Evolutionary conservation across 2,113 vertebrate genomes (phyloP), one percentile per base, ranked within the genome.

Genomic region (Dicaeum eximium): DNA sequence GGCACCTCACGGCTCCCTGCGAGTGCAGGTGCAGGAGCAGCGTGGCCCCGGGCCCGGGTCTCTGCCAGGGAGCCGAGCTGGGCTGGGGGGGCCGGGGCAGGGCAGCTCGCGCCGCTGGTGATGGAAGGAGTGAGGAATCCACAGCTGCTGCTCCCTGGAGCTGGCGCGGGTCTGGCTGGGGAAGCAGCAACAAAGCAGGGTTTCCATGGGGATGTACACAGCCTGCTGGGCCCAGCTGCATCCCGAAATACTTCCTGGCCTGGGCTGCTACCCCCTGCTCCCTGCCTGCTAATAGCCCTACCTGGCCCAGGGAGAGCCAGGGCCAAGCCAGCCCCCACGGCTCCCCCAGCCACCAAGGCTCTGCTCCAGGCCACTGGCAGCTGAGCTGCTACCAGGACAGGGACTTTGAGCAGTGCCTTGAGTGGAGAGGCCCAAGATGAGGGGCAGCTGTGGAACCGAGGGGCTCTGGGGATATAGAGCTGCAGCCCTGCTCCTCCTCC

Each of bases 41-140:
- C 0, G 0, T 0, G 4, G 60, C 14, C 22, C 31, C 0, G 60
- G 50, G 11, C 23, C 45, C 1, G 0, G 1, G 1, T 13, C 22
- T 38, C n/a, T 81, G 80, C 33, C 30, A 33, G 50, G 38, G 38
- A 24, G n/a, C 2, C 0, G 27, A 38, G 51, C 40, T 16, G 48
- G 69, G 79, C 67, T 2, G 3, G 44, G 38, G 25, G 19, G 38
- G 31, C 60, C 0, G 0, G 30, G 56, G 33, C 61, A 65, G 62
- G 4, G 10, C 62, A 61, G 72, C 82, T 57, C 3, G 2, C 3
- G 0, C 65, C 82, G 86, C 79, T 58, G 94, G 96, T 96, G 97
- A 93, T 92, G 97, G 96, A 94, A 97, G 87, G 65, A 62, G 70
- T 71, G 95, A 96, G 92, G 96, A 97, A 97, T 97, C 72, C 17